Conservation (phyloP, 2,888 invertebrate genomes). For the Agrochola lychnidis region DNA sequence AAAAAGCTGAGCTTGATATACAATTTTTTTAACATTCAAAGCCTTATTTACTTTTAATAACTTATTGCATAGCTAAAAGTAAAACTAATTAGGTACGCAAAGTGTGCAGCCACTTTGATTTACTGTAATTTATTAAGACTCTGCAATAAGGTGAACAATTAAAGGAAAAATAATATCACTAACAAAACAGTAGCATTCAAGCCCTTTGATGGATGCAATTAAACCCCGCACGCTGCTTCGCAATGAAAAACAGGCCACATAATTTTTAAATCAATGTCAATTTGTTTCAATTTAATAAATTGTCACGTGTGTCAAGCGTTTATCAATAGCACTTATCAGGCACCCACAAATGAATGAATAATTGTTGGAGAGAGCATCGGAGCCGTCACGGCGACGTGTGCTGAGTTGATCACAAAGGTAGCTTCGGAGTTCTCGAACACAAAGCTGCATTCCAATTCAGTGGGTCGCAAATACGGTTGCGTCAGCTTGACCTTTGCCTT, state of each 20-base stretch:
- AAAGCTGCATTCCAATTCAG: constrained; percentile 28
- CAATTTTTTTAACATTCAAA: background rate
- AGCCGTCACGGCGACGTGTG: background rate
- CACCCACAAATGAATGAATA: constrained; percentile 4
- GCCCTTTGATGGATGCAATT: background rate
- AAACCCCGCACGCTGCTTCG: too few relatives aligned
- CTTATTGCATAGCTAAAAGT: background rate
- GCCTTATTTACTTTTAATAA: background rate
- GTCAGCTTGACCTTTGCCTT: constrained; percentile 22
- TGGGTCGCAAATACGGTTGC: background rate
- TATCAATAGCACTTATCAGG: background rate
- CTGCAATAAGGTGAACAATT: too few relatives aligned
- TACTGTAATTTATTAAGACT: background rate
- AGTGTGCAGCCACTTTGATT: background rate
- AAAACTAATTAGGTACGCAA: background rate
- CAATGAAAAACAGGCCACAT: background rate
- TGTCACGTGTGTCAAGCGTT: background rate
- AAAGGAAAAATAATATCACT: background rate
- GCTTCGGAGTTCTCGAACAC: constrained; percentile 5
- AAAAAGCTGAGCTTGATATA: background rate
- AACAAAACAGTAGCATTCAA: background rate
- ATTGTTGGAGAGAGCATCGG: constrained; percentile 1
- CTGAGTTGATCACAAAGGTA: background rate
- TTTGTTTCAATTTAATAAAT: background rate
- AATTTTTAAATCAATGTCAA: too few relatives aligned